A percentile compares a stretch with the other conserved stretches of the same genome.
phyloP scores from a whole-genome alignment of 2,113 vertebrate genomes.

The Mohoua ochrocephala region DNA sequence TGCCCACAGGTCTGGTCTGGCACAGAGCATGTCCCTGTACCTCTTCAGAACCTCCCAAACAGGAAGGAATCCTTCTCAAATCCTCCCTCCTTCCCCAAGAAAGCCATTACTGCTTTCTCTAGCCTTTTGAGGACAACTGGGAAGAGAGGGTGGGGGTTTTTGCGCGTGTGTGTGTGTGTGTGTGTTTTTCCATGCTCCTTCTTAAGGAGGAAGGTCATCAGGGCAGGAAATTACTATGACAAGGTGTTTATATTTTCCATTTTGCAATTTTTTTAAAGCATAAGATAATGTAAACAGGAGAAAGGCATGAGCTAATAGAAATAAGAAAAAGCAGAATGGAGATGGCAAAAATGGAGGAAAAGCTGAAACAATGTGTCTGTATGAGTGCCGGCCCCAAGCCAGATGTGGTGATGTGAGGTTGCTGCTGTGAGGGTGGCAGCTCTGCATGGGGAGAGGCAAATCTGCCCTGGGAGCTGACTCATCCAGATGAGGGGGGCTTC shows the following conservation, averaged over 20 bases:
- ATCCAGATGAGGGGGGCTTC: fast-evolving
- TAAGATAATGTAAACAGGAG: background rate
- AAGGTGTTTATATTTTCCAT: background rate
- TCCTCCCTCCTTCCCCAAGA: background rate
- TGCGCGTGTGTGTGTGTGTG: too few relatives aligned
- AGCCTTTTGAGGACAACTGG: background rate
- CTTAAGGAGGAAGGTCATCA: background rate
- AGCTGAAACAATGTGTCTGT: background rate
- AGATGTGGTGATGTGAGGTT: fast-evolving
- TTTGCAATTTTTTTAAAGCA: background rate
- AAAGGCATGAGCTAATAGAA: background rate
- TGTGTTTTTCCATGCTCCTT: background rate
- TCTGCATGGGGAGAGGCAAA: fast-evolving
- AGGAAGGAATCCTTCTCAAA: background rate
- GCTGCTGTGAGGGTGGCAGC: background rate
- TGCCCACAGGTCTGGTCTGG: background rate
- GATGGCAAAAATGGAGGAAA: background rate
- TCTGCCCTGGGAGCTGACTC: background rate
- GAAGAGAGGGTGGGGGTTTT: background rate
- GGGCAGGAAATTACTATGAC: background rate
- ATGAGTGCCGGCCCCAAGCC: background rate
- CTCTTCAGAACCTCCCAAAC: background rate
- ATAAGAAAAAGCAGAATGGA: background rate
- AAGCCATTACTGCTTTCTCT: background rate
- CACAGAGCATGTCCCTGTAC: fast-evolving